Base-by-base conservation (phyloP, 1,140 invertebrate species). In the Colletes gigas region DNA sequence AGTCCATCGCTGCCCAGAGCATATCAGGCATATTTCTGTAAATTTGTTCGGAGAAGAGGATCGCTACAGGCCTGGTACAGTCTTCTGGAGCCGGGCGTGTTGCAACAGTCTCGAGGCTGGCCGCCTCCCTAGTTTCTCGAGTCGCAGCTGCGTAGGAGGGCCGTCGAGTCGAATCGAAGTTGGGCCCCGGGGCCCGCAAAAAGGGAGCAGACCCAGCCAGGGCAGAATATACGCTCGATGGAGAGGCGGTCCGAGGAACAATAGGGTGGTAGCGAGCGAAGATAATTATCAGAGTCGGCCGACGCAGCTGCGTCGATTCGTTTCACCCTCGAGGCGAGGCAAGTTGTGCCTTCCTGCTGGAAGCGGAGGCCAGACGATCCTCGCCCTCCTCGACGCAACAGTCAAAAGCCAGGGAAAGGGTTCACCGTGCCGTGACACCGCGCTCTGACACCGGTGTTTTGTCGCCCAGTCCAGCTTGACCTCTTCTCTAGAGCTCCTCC, bases 251-350 rank as follows among this genome's bases (percentile, higher is more conserved):
- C 72, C 41, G 44, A 57, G 57, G 78, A 87, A 87, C 84, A 87
- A 87, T 87, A 72, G 84, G 81, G 81, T 83, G 71, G 84, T 82
- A 63, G 83, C 60, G 79, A 44, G 52, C 67, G 44, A 70, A 86
- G 84, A 87, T 87, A 87, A 87, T 86, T 87, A 87, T 87, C 85
- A 57, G 70, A 39, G 59, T 74, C 59, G 70, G n/a, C 66, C 59
- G 73, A 30, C 10, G 84, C 85, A 86, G 85, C 85, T 86, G 84
- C 85, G 39, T 44, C 78, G 78, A 80, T 83, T 76, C 60, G 81
- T 81, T 80, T 71, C 62, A 86, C 82, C 85, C 84, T 83, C 78
- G n/a, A 63, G 84, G 74, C 57, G 68, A 81, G 14, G 44, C 60
- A 17, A 57, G 67, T 30, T 6, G 57, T 41, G n/a, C 41, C 41